Evolutionary conservation across 2,888 invertebrate species (phyloP).

Genomic region (Hartigia nigra): DNA sequence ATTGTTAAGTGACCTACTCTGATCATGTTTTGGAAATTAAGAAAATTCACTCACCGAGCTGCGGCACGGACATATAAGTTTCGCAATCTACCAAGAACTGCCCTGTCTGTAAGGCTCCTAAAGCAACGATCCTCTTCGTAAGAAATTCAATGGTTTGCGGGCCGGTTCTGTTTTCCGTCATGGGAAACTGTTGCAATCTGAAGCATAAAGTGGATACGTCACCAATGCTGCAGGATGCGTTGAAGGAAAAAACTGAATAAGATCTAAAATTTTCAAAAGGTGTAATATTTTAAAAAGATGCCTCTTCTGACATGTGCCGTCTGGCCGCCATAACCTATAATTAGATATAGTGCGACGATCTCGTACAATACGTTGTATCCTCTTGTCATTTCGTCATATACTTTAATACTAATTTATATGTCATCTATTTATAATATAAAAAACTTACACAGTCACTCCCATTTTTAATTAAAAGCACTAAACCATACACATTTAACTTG

Average conservation of each 20-base stretch:
- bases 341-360: background rate
- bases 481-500: background rate
- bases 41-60: slow-evolving; percentile 69
- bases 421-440: background rate
- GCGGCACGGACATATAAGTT: slow-evolving; percentile 85
- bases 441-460: slow-evolving; percentile 75
- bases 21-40: background rate
- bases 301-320: background rate
- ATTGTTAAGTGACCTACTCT: background rate
- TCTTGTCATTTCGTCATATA: background rate
- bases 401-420: background rate
- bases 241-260: background rate
- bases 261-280: background rate
- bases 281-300: background rate
- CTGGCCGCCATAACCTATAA: slow-evolving; percentile 1
- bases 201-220: slow-evolving; percentile 27
- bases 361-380: background rate
- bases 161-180: slow-evolving; percentile 90
- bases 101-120: slow-evolving; percentile 89
- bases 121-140: slow-evolving; percentile 83
- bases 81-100: slow-evolving; percentile 96
- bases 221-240: background rate
- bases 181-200: slow-evolving; percentile 87
- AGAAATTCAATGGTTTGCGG: slow-evolving; percentile 89
- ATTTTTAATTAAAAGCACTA: slow-evolving; percentile 58